Evolutionary conservation across 2,113 vertebrate species (phyloP).

Genomic region (Rhynchopsitta pachyrhyncha): DNA sequence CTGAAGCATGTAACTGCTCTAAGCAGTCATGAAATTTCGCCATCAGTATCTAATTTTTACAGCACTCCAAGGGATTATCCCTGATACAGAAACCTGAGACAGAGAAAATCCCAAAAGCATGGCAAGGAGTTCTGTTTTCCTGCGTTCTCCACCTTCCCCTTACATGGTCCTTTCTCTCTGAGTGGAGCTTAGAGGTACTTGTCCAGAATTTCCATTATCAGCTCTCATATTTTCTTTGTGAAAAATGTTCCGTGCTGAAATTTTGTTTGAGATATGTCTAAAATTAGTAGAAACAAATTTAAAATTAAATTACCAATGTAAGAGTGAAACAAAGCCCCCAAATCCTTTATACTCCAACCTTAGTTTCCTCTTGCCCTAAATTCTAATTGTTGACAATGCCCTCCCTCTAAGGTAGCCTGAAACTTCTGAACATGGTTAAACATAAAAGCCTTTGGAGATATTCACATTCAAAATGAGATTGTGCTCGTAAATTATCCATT

Average conservation of each 20-base stretch:
- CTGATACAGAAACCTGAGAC: neutral
- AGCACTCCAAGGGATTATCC: neutral
- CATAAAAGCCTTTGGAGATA: neutral
- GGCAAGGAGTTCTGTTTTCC: neutral
- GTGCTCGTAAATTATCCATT: neutral
- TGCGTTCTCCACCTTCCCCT: neutral
- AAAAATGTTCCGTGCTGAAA: constrained; percentile 16
- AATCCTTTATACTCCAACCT: neutral
- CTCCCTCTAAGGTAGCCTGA: neutral
- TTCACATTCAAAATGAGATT: neutral
- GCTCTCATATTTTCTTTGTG: neutral
- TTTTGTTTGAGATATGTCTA: neutral
- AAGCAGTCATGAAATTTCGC: neutral
- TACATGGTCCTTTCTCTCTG: neutral
- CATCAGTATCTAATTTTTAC: neutral
- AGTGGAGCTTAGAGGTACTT: neutral
- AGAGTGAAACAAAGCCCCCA: neutral
- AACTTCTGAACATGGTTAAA: neutral
- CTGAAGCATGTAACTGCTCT: neutral
- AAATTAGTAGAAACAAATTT: neutral
- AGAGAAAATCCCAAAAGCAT: neutral
- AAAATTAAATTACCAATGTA: neutral
- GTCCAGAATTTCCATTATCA: neutral
- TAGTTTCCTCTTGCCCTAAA: neutral
- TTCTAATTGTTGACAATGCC: neutral